These are phyloP conservation scores for Gnathonemus echidnorhynchus DNA, from an alignment of 2,113 vertebrate genomes.

Conservation along the genomic window DNA sequence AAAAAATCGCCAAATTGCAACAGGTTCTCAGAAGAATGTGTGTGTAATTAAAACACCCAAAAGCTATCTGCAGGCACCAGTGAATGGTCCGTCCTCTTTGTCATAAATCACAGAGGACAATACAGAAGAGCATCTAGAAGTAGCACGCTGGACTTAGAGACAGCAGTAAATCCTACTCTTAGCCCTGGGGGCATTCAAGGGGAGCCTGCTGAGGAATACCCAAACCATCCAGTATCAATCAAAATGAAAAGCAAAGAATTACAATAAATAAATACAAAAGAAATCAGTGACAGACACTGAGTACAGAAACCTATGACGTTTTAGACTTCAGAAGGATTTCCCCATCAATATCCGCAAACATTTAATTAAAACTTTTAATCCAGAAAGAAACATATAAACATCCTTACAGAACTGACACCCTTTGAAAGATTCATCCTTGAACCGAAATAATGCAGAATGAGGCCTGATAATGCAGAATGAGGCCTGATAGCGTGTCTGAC, in stretches of 20 bases:
- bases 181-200: constrained; percentile 14
- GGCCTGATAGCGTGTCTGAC: constrained; percentile 71
- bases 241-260: not conserved
- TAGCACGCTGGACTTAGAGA: not conserved
- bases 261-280: not conserved
- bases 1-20: not conserved
- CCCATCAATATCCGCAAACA: constrained; percentile 51
- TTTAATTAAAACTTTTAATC: constrained; percentile 60
- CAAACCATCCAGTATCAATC: not conserved
- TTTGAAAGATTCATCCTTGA: constrained; percentile 69
- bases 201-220: not conserved
- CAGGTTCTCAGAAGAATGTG: not conserved
- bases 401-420: constrained; percentile 62
- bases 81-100: not conserved
- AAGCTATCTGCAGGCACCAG: not conserved
- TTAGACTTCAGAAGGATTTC: constrained; percentile 33
- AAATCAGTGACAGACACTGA: not conserved
- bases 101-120: constrained; percentile 4
- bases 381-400: constrained; percentile 49
- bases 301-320: not conserved
- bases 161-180: constrained; percentile 4
- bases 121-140: not conserved
- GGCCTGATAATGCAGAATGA: constrained; percentile 51
- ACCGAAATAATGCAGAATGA: constrained; percentile 65
- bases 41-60: not conserved